A percentile compares a stretch with the other conserved stretches of the same genome.
Evolutionary conservation across 2,888 invertebrate species (phyloP).

Genomic region (Dryococelus australis): DNA sequence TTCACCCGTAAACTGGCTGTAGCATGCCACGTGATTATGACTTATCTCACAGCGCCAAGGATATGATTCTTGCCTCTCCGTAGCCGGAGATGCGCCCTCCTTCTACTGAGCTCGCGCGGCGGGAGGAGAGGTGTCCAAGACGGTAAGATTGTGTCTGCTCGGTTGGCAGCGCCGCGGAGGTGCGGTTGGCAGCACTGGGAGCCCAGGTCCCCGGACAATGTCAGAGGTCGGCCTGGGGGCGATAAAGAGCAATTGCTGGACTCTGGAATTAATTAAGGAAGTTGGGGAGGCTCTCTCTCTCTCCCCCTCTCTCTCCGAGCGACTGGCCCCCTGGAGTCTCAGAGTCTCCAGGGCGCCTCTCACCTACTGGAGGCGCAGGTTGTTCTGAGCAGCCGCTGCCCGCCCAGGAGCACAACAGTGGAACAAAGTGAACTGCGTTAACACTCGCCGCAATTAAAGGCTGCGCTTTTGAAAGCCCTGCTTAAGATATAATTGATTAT

Average conservation of each 20-base stretch:
- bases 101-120: neutral
- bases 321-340: neutral
- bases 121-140: neutral
- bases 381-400: neutral
- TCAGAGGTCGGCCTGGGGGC: slow-evolving; percentile 26
- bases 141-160: slow-evolving; percentile 16
- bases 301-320: neutral
- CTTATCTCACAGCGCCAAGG: too few species aligned
- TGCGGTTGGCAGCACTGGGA: slow-evolving; percentile 11
- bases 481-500: too few species aligned
- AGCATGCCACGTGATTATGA: too few species aligned
- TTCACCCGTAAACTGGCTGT: too few species aligned
- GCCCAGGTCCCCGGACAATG: slow-evolving; percentile 28
- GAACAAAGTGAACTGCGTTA: too few species aligned
- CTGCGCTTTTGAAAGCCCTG: too few species aligned
- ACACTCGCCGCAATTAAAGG: too few species aligned
- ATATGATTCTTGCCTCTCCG: too few species aligned
- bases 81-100: neutral
- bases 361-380: slow-evolving; percentile 3
- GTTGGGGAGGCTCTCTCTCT: slow-evolving; percentile 19
- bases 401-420: too few species aligned
- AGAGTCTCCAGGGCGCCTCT: neutral
- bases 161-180: slow-evolving; percentile 16
- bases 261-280: slow-evolving; percentile 36
- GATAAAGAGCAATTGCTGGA: slow-evolving; percentile 34